Evolutionary conservation across 2,888 invertebrate genomes (phyloP), one percentile per base, ranked within the genome.

Genomic region (Monochamus alternatus): DNA sequence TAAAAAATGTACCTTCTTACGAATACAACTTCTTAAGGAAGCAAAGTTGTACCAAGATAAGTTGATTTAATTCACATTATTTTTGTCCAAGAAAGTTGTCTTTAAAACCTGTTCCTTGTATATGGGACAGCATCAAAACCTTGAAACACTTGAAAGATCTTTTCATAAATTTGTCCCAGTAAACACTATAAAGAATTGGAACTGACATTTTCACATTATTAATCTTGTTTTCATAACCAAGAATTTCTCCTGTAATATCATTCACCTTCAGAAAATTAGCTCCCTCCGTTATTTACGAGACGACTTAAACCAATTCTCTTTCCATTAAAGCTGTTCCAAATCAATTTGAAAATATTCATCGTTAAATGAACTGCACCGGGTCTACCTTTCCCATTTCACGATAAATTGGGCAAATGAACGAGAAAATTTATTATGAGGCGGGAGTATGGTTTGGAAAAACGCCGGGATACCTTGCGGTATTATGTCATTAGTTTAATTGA

Each of bases 371-470:
- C 59, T 43, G 59, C 59, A 43, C 62, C 43, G 47, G 62, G 51
- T 71, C 70, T 62, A 62, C 70, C 70, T 62, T 71, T 71, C 63
- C 52, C 70, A 71, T 71, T 71, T 71, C 63, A 71, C 70, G 70
- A 71, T 71, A 71, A 71, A 71, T 71, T 71, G 70, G 70, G 62
- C 52, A 71, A 71, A 71, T 71, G 70, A 71, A 62, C 70, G 47
- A 44, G 51, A 71, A 58, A 71, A 71, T 71, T 71, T 71, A 71
- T 71, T 62, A 38, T 71, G 31, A 59, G 60, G 14, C 38, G 9
- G 31, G 63, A 14, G 31, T 12, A n/a, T 62, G 52, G 51, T 63
- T 52, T 62, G 47, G 51, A 67, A 67, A 67, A 52, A 55, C 55
- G 55, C 12, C 58, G 43, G 47, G 22, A 14, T 14, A 65, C 22